These are phyloP conservation scores for Dione vanillae DNA, from an alignment of 2,888 invertebrate species.

Conservation along the genomic window DNA sequence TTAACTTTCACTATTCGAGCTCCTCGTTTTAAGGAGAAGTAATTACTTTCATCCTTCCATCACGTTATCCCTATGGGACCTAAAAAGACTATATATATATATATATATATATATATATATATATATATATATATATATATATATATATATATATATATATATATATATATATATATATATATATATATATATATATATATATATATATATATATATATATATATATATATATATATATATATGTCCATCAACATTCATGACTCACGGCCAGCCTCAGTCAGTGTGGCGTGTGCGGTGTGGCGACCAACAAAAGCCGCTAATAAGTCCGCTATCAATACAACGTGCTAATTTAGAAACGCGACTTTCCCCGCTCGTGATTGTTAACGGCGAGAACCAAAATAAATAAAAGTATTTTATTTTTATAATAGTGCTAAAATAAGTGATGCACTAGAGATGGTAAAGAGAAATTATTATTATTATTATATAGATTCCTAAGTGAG, in stretches of 20 bases:
- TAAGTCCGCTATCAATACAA: conserved; percentile 72
- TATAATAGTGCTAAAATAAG: conserved; percentile 27
- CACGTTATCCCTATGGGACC: too few species aligned
- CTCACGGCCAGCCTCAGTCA: conserved; percentile 24
- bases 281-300: conserved; percentile 54
- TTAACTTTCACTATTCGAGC: too few species aligned
- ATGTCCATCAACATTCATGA: not conserved
- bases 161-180: too few species aligned
- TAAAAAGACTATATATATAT: too few species aligned
- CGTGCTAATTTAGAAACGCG: conserved; percentile 64
- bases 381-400: conserved; percentile 48
- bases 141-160: too few species aligned
- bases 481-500: not conserved
- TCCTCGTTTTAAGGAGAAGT: too few species aligned
- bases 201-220: too few species aligned
- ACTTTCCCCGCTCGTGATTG: conserved; percentile 58
- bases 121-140: too few species aligned
- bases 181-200: too few species aligned
- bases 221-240: too few species aligned
- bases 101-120: too few species aligned
- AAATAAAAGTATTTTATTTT: conserved; percentile 23
- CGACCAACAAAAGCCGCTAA: conserved; percentile 73
- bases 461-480: not conserved
- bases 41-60: too few species aligned
- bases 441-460: not conserved